Base-by-base conservation (phyloP, 2,888 invertebrate genomes). In the Hylaea fasciaria region DNA sequence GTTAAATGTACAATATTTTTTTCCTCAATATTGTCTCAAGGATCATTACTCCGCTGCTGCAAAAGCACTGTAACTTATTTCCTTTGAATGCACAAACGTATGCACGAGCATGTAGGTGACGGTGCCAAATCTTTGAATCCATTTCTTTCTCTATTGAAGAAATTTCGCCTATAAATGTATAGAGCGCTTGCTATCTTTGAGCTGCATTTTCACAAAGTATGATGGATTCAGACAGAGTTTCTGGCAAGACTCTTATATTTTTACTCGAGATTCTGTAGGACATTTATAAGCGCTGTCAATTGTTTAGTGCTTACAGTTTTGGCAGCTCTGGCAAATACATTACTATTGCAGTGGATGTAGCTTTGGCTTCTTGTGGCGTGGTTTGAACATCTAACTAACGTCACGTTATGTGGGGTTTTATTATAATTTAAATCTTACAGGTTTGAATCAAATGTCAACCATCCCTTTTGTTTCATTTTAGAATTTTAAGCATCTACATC, bases 1-100 rank as follows among this genome's bases (percentile, higher is more conserved):
- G 37, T 37, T 37, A 29, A 17, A 44, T 8, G 14, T 35, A 14
- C 17, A 29, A 50, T 3, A 44, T 40, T 28, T 40, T 53, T 54
- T 7, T 52, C 29, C 16, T 40, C 35, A 35, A 54, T 52, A 47
- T 51, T 35, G 35, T 55, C 43, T 48, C 47, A 44, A 16, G 28
- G 37, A 56, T 39, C 40, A 56, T 40, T 45, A 35, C 41, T 45
- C 11, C 8, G 37, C 39, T 28, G 28, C 50, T 43, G 44, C 37
- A 52, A 55, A 61, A 51, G 43, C 37, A 39, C 22, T 13, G 47
- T 47, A 47, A 43, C 66, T 66, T 60, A 64, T 60, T 62, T 51
- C 53, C 59, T 59, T 52, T 62, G 62, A 66, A 64, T 64, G 64
- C 62, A 64, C 57, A 58, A 57, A 62, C 55, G 45, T 58, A 66